Percentiles rank a stretch among this genome's conserved stretches.
These are phyloP conservation scores for Habroteleia sp. DNA, from an alignment of 2,888 invertebrate species.

Conservation along the genomic window DNA sequence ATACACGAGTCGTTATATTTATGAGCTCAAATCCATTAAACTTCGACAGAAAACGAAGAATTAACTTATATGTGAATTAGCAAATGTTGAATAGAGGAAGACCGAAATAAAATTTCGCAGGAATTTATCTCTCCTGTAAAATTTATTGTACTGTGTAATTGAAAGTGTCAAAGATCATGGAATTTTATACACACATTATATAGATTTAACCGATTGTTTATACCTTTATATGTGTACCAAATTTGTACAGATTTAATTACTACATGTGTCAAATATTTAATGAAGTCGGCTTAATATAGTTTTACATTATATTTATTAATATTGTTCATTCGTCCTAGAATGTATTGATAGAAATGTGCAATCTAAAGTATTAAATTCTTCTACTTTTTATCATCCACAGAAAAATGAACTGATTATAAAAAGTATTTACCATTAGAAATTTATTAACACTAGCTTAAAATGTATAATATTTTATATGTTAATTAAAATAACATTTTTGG, in stretches of 20 bases:
- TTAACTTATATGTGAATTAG: conserved; percentile 26
- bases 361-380: no score
- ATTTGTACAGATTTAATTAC: not conserved
- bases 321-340: no score
- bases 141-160: conserved; percentile 3
- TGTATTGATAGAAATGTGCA: no score
- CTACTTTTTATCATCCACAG: no score
- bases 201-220: conserved; percentile 25
- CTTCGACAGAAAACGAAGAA: conserved; percentile 8
- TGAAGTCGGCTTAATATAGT: not conserved
- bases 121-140: conserved; percentile 14
- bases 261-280: conserved; percentile 15
- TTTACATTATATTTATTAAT: not conserved
- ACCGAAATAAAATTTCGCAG: conserved; percentile 19
- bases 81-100: conserved; percentile 6
- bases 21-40: conserved; percentile 35
- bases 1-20: conserved; percentile 28
- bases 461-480: no score
- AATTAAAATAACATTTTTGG: no score
- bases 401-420: no score
- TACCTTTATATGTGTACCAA: conserved; percentile 19
- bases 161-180: conserved; percentile 13
- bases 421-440: no score
- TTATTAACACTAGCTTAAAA: no score
- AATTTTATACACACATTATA: conserved; percentile 33